phyloP scores from a whole-genome alignment of 1,140 invertebrate species.

The Sitophilus oryzae region DNA sequence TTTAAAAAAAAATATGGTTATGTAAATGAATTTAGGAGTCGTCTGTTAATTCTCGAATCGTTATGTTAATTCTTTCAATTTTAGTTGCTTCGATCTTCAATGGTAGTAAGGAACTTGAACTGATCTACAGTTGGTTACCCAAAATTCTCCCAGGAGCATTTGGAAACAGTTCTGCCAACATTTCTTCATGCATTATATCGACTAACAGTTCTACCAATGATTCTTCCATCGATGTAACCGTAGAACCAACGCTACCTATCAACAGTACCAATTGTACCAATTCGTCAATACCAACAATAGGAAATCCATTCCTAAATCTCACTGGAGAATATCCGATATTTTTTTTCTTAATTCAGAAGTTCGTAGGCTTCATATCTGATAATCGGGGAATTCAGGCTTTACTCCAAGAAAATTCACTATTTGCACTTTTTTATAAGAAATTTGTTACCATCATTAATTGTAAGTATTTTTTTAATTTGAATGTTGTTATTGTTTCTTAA shows the following conservation, averaged over 20 bases:
- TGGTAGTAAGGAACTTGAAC: constrained; percentile 6
- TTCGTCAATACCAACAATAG: neutral
- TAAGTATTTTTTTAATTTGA: neutral
- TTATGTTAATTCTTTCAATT: too few relatives aligned
- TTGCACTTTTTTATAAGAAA: neutral
- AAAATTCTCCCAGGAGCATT: too few relatives aligned
- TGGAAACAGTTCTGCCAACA: too few relatives aligned
- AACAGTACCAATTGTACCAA: neutral
- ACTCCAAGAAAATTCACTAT: neutral
- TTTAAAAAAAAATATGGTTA: too few relatives aligned
- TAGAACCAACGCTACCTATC: neutral
- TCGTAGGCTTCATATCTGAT: neutral
- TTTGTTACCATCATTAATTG: neutral
- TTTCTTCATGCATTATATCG: neutral
- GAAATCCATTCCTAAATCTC: neutral
- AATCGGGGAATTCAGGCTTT: neutral
- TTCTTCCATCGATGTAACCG: neutral
- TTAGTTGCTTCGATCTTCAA: constrained; percentile 9
- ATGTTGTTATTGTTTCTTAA: too few relatives aligned
- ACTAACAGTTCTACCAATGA: neutral
- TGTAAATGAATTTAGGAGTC: too few relatives aligned
- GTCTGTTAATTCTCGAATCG: too few relatives aligned
- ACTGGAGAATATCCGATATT: neutral
- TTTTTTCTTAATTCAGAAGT: neutral
- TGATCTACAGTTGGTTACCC: neutral